Conservation (phyloP, 2,888 invertebrate species). For the Graphium colonna region DNA sequence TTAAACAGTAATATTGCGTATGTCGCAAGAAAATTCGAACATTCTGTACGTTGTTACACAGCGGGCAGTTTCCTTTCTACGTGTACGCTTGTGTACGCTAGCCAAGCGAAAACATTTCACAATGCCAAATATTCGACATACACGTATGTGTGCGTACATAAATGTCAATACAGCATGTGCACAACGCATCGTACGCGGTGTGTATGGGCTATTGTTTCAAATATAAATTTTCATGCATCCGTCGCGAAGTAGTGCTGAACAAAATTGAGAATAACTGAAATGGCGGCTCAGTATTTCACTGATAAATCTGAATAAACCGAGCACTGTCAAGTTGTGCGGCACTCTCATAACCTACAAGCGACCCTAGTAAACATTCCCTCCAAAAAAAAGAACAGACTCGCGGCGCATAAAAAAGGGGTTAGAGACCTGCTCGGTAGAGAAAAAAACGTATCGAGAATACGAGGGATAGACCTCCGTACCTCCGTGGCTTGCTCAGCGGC, state of each 20-base stretch:
- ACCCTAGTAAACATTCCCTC: conserved; percentile 66
- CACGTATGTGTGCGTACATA: not conserved
- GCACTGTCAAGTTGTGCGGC: conserved; percentile 43
- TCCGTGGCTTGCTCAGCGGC: conserved; percentile 63
- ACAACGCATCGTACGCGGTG: not conserved
- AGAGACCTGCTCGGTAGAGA: conserved; percentile 63
- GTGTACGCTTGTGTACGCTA: not conserved
- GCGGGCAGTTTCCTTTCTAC: not conserved
- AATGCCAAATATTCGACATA: not conserved
- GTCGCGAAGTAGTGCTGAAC: not conserved
- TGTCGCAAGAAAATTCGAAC: not conserved
- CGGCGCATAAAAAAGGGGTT: conserved; percentile 69
- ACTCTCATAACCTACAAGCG: conserved; percentile 62
- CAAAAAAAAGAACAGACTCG: conserved; percentile 49
- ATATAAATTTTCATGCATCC: not conserved
- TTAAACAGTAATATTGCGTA: no score
- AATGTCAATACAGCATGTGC: conserved; percentile 15
- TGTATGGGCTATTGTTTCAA: not conserved
- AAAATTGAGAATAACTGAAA: not conserved
- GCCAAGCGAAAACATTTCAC: not conserved
- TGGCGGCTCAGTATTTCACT: not conserved
- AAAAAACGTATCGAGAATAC: conserved; percentile 64
- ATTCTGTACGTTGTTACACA: no score
- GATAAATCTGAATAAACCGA: not conserved
- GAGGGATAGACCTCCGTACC: conserved; percentile 76